Base-by-base conservation (phyloP, 2,113 vertebrate species). In the Oophaga pumilio region DNA sequence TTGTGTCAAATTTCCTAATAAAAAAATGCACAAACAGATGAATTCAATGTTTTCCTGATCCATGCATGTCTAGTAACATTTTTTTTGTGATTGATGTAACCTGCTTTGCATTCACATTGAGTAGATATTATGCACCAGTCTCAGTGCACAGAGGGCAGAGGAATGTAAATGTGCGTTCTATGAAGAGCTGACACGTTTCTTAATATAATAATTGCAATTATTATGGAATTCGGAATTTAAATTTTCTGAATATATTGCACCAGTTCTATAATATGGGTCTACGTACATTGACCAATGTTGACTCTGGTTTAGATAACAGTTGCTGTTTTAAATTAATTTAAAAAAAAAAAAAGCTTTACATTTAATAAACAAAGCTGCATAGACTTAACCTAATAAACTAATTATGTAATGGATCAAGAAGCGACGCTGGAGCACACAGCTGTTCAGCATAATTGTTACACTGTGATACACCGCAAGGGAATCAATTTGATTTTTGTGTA, bases 121-220 rank as follows among this genome's bases (percentile, higher is more conserved):
- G 43, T 56, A 86, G 76, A 86, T 77, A 33, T 80, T 86, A 79
- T 86, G 85, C 56, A 79, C 64, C 76, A 49, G 62, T 80, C 76
- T 64, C 24, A 50, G 9, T 56, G 59, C 12, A 17, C 49, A n/a
- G 52, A 80, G 76, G 28, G 60, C 26, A 15, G 11, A 33, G 53
- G 24, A 57, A 86, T 71, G 62, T 22, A 56, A 86, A 86, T 86
- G 62, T 69, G 26, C 8, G 43, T 79, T 68, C 26, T 76, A 26
- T 69, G n/a, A n/a, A n/a, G n/a, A n/a, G n/a, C 76, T 86, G 73
- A 77, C 85, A 86, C 24, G 80, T 86, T 62, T 79, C 53, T 86
- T 86, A 57, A 68, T 43, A 80, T 57, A 60, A 24, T 62, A 56
- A 24, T 86, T 57, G 10, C 9, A 22, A 69, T 69, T 86, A 33